Evolutionary conservation across 2,113 vertebrate genomes (phyloP).

Genomic region (Boulengerochromis microlepis): DNA sequence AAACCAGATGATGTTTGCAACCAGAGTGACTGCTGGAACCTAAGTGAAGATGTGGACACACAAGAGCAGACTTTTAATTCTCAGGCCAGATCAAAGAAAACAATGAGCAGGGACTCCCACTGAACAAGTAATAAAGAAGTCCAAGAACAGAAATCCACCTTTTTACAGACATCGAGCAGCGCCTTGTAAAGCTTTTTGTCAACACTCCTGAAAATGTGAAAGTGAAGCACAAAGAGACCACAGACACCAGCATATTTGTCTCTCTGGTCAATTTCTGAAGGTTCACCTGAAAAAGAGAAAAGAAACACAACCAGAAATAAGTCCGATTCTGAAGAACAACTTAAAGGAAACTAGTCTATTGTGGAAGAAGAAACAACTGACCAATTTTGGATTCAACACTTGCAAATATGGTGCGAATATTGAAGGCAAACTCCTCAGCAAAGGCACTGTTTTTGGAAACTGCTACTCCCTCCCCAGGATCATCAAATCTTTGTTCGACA

Average conservation of each 20-base stretch:
- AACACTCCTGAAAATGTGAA: constrained; percentile 91
- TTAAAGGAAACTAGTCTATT: not conserved
- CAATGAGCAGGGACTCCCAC: not conserved
- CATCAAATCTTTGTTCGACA: constrained; percentile 95
- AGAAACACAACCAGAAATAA: not conserved
- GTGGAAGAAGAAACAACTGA: constrained; percentile 32
- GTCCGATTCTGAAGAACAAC: not conserved
- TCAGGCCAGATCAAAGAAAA: not conserved
- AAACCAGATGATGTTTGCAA: constrained; percentile 96
- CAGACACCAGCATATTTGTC: constrained; percentile 91
- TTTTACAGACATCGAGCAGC: constrained; percentile 92
- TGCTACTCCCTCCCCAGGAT: constrained; percentile 80
- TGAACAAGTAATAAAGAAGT: not conserved
- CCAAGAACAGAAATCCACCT: constrained; percentile 63
- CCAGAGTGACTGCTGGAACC: constrained; percentile 95
- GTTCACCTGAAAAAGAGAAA: constrained; percentile 78
- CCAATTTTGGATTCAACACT: constrained; percentile 92
- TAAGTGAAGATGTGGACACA: constrained; percentile 23
- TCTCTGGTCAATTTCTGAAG: constrained; percentile 95
- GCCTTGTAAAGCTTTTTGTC: constrained; percentile 97
- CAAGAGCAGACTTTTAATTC: rapidly evolving
- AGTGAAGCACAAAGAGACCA: constrained; percentile 90
- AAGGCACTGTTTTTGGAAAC: constrained; percentile 93
- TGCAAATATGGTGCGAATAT: constrained; percentile 86
- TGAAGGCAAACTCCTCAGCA: constrained; percentile 91